These are phyloP conservation scores for Sesia apiformis DNA, from an alignment of 2,888 invertebrate genomes.

Conservation along the genomic window DNA sequence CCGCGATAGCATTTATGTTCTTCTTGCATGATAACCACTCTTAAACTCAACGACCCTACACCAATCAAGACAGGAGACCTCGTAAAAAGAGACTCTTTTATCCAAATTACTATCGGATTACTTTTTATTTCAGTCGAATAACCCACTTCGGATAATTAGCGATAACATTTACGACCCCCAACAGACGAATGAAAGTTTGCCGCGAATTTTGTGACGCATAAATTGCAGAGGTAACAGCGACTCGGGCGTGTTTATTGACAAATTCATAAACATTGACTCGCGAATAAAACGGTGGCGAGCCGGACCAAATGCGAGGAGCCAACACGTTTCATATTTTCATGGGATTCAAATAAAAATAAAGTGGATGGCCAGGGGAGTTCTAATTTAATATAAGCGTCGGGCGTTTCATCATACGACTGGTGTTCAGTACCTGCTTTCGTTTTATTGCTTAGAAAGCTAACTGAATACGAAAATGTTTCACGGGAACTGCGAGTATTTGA, in stretches of 20 bases:
- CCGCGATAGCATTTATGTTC: conserved; percentile 46
- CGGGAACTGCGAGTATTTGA: conserved; percentile 45
- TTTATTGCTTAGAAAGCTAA: conserved; percentile 59
- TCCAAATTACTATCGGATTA: conserved; percentile 55
- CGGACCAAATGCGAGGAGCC: conserved; percentile 21
- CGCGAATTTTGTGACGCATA: conserved; percentile 33
- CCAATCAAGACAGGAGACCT: conserved; percentile 43
- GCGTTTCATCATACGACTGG: conserved; percentile 55
- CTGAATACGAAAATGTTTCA: conserved; percentile 57
- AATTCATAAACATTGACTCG: conserved; percentile 70
- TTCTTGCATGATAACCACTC: conserved; percentile 52
- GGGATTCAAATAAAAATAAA: conserved; percentile 72
- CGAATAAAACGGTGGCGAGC: conserved; percentile 50
- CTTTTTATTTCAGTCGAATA: conserved; percentile 48
- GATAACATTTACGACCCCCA: conserved; percentile 30
- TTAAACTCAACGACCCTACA: conserved; percentile 42
- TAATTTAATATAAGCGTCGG: conserved; percentile 69
- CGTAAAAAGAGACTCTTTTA: conserved; percentile 45
- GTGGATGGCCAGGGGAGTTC: conserved; percentile 60
- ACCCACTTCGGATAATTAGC: conserved; percentile 52
- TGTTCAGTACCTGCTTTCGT: conserved; percentile 46
- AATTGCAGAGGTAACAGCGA: conserved; percentile 51
- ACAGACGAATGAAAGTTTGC: conserved; percentile 13
- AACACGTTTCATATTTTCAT: conserved; percentile 67
- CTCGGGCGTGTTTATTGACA: conserved; percentile 58